Evolutionary conservation across 2,888 invertebrate species (phyloP).

Genomic region (Orgyia antiqua): DNA sequence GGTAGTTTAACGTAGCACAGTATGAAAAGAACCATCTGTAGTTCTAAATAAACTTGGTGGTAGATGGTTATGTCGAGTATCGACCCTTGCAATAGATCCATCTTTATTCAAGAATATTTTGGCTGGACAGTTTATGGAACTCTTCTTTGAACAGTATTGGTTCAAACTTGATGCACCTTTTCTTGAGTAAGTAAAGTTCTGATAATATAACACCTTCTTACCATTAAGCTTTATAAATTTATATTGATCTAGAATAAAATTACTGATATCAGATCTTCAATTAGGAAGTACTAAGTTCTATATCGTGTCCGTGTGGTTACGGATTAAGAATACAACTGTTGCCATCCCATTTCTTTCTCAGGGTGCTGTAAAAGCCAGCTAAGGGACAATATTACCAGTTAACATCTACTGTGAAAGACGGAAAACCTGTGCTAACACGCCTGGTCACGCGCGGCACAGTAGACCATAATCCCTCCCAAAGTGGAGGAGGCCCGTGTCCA

Average conservation of each 20-base stretch:
- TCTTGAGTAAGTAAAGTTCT: constrained; percentile 5
- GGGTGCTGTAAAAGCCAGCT: too few species aligned
- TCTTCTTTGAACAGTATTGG: constrained; percentile 27
- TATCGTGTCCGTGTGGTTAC: too few species aligned
- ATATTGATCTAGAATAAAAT: constrained; percentile 1
- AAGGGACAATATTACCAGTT: too few species aligned
- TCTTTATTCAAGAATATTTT: constrained; percentile 1
- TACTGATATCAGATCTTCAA: neutral
- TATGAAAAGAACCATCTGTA: constrained; percentile 8
- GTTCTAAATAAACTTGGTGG: constrained; percentile 9
- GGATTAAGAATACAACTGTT: too few species aligned
- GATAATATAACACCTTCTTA: constrained; percentile 1
- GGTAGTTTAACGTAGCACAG: too few species aligned
- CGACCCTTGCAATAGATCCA: constrained; percentile 1
- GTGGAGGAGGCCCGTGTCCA: too few species aligned
- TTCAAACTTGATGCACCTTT: constrained; percentile 4
- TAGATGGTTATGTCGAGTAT: constrained; percentile 9
- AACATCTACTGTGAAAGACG: too few species aligned
- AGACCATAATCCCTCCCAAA: too few species aligned
- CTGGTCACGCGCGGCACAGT: too few species aligned
- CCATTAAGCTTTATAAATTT: constrained; percentile 4
- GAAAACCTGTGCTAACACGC: too few species aligned
- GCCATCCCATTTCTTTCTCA: too few species aligned
- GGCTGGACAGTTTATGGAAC: constrained; percentile 3
- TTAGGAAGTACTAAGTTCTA: too few species aligned